Base-by-base conservation (phyloP, 2,888 invertebrate genomes). In the Troides aeacus region DNA sequence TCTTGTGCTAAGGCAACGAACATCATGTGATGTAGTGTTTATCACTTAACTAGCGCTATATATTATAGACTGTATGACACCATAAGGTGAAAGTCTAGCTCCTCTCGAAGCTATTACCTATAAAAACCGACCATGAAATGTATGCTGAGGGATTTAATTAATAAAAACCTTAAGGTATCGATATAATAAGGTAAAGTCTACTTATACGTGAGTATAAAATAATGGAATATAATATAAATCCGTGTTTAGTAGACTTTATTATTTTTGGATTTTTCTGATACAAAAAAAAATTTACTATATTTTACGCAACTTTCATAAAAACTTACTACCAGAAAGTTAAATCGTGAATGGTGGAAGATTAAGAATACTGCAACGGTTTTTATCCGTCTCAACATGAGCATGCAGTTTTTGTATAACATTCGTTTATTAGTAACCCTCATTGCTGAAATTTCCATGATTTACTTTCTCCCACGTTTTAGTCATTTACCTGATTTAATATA, bases 361-460 rank as follows among this genome's bases (percentile, higher is more conserved):
- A n/a, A 3, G 56, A 18, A 18, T 6, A 2, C n/a, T 21, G 56
- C n/a, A n/a, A n/a, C 56, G 56, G 56, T 56, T 8, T 56, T 18
- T 56, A 15, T 4, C 21, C 56, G 3, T n/a, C n/a, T 56, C 4
- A 56, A 56, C 56, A 15, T 56, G 56, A 56, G n/a, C 56, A 56
- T 56, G 56, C 56, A 56, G 56, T 56, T 56, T 56, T 17, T 53
- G n/a, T 53, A 18, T 53, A 53, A 53, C 53, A n/a, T 53, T n/a
- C n/a, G n/a, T 56, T 56, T 21, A 56, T 56, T 56, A 56, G n/a
- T 56, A 56, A n/a, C 56, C 56, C 6, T 56, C 56, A 21, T 21
- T 56, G 56, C 10, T 21, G n/a, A 56, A 56, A 56, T 56, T 56
- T 56, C n/a, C 21, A 56, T 21, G 56, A 56, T 56, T 21, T 21